These are phyloP conservation scores for Helicoverpa armigera DNA, from an alignment of 1,140 invertebrate genomes.

Conservation along the genomic window DNA sequence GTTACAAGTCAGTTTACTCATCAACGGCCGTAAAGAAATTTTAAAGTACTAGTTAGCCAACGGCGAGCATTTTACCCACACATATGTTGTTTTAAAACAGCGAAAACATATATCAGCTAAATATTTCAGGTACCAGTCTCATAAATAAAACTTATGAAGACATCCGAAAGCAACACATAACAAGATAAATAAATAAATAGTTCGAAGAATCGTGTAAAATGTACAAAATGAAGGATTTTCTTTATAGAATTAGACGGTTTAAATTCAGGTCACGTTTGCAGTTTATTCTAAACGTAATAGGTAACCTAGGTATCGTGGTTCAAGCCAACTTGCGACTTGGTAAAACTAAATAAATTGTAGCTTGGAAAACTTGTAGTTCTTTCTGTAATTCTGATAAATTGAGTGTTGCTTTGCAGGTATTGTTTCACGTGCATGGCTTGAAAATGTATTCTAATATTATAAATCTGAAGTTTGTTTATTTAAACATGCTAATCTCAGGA, in stretches of 20 bases:
- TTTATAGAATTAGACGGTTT: slow-evolving; percentile 18
- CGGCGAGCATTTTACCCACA: too few relatives aligned
- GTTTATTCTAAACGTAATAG: slow-evolving; percentile 33
- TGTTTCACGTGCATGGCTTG: too few relatives aligned
- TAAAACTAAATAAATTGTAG: slow-evolving; percentile 12
- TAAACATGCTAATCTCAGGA: too few relatives aligned
- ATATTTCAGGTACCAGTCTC: neutral
- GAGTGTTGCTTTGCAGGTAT: too few relatives aligned
- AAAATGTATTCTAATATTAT: too few relatives aligned
- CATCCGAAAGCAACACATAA: slow-evolving; percentile 2
- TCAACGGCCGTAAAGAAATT: too few relatives aligned
- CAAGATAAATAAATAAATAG: slow-evolving; percentile 15
- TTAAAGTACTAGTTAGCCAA: too few relatives aligned
- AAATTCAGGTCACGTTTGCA: slow-evolving; percentile 29
- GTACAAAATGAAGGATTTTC: slow-evolving; percentile 40
- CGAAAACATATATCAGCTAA: neutral
- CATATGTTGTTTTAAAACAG: too few relatives aligned
- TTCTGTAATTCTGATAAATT: too few relatives aligned
- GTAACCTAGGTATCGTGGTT: slow-evolving; percentile 16
- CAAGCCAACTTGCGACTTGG: slow-evolving; percentile 17
- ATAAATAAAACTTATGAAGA: slow-evolving; percentile 4
- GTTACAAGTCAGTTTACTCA: too few relatives aligned
- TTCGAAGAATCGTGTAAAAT: slow-evolving; percentile 14
- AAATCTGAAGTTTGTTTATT: too few relatives aligned
- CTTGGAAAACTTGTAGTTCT: too few relatives aligned